Conservation (phyloP, 1,140 invertebrate genomes). For the Psix sp. region DNA sequence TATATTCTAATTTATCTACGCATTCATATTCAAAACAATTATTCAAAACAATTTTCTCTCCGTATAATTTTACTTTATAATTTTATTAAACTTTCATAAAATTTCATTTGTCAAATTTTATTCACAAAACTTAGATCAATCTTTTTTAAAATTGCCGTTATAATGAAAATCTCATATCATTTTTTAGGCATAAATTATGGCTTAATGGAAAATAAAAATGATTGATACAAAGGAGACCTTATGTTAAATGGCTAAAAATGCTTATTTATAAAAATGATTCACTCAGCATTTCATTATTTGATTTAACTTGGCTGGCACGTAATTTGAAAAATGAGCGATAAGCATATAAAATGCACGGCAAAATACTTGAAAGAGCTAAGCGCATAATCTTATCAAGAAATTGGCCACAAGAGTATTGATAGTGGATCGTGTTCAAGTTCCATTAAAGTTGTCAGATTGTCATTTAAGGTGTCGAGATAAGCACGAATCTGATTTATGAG, state of each 20-base stretch:
- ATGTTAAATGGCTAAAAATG: background rate
- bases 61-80: too few relatives aligned
- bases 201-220: background rate
- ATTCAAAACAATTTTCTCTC: too few relatives aligned
- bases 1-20: too few relatives aligned
- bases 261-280: slow-evolving; percentile 20
- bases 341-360: slow-evolving; percentile 30
- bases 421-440: slow-evolving; percentile 51
- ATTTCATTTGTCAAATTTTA: too few relatives aligned
- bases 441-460: slow-evolving; percentile 54
- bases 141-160: too few relatives aligned
- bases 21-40: too few relatives aligned
- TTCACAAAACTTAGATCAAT: too few relatives aligned
- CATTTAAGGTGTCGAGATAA: slow-evolving; percentile 44
- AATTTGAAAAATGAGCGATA: slow-evolving; percentile 46
- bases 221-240: too few relatives aligned
- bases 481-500: slow-evolving; percentile 39
- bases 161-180: too few relatives aligned
- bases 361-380: slow-evolving; percentile 41
- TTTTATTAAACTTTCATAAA: too few relatives aligned
- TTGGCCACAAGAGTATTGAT: slow-evolving; percentile 51
- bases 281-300: slow-evolving; percentile 17
- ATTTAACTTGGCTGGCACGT: slow-evolving; percentile 37
- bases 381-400: slow-evolving; percentile 49
- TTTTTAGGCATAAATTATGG: too few relatives aligned